phyloP scores from a whole-genome alignment of 2,113 vertebrate genomes.

The Peromyscus polionotus region DNA sequence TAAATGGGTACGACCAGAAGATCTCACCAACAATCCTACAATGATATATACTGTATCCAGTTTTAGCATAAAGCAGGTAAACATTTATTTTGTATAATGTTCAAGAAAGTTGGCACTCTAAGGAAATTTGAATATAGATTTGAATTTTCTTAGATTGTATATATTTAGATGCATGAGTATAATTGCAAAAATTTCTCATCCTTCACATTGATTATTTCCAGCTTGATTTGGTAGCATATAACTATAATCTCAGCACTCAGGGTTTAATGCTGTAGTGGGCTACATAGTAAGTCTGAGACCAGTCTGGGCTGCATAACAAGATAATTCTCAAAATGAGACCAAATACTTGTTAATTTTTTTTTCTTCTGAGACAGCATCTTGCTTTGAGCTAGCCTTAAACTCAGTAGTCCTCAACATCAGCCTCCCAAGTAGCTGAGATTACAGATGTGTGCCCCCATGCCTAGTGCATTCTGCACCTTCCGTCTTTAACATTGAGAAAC shows the following conservation, averaged over 20 bases:
- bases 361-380: neutral
- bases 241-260: neutral
- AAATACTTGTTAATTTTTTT: neutral
- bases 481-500: slow-evolving; percentile 44
- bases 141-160: slow-evolving; percentile 38
- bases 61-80: slow-evolving; percentile 99
- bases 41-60: slow-evolving; percentile 99
- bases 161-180: neutral
- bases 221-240: neutral
- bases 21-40: slow-evolving; percentile 95
- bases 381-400: neutral
- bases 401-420: neutral
- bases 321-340: neutral
- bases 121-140: slow-evolving; percentile 38
- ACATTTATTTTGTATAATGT: slow-evolving; percentile 40
- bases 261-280: neutral
- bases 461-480: neutral
- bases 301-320: neutral
- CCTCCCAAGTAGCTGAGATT: neutral
- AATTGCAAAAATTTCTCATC: slow-evolving; percentile 28
- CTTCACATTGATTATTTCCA: neutral
- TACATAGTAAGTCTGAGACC: neutral
- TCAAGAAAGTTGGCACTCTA: slow-evolving; percentile 42
- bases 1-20: slow-evolving; percentile 96
- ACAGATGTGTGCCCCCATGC: neutral